A percentile compares a stretch with the other conserved stretches of the same genome.
Conservation (phyloP, 2,888 invertebrate genomes). For the Oligia strigilis region DNA sequence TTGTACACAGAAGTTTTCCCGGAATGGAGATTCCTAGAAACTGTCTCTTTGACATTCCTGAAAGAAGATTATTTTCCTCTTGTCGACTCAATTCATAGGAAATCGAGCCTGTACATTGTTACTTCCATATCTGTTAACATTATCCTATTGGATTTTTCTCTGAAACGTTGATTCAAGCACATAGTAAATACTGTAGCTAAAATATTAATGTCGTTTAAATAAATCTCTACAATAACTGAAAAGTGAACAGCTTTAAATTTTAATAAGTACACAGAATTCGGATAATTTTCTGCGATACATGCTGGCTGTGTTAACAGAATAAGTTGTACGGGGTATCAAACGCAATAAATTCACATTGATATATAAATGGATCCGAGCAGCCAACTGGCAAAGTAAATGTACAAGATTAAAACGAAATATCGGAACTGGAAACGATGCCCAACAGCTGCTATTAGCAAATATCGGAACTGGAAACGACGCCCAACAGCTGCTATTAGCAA, state of each 20-base stretch:
- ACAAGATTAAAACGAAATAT: slow-evolving; percentile 47
- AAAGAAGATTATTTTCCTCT: neutral
- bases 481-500: slow-evolving; percentile 16
- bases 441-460: slow-evolving; percentile 13
- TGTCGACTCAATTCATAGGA: neutral
- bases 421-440: slow-evolving; percentile 4
- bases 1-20: neutral
- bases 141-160: neutral
- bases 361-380: slow-evolving; percentile 25
- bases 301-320: neutral
- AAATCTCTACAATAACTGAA: neutral
- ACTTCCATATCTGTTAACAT: neutral
- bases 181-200: neutral
- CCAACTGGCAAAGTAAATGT: slow-evolving; percentile 39
- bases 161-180: neutral
- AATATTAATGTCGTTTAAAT: neutral
- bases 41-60: neutral
- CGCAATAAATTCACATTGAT: slow-evolving; percentile 34
- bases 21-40: neutral
- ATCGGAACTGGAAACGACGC: slow-evolving; percentile 4
- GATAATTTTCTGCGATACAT: neutral
- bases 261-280: neutral
- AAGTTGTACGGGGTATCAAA: slow-evolving; percentile 26
- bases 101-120: neutral
- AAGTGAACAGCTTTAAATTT: slow-evolving; percentile 10